A percentile compares a stretch with the other conserved stretches of the same genome.
Evolutionary conservation across 2,113 vertebrate species (phyloP).

Genomic region (Sitta europaea): DNA sequence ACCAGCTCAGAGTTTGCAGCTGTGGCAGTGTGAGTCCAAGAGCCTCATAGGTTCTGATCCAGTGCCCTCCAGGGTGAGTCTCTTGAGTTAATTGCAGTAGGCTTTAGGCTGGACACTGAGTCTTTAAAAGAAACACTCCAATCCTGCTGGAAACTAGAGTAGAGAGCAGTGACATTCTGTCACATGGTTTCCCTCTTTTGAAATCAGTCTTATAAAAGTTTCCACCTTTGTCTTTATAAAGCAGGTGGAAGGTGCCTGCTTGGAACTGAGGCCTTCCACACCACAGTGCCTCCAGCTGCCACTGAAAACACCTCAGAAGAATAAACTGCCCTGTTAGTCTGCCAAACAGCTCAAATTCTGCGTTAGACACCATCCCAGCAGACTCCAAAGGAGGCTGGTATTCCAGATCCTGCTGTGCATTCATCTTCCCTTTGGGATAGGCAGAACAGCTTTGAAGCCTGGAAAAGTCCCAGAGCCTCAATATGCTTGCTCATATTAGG

Average conservation of each 20-base stretch:
- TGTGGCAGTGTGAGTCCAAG: neutral
- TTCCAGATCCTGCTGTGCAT: neutral
- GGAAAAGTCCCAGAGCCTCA: neutral
- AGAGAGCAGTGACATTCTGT: neutral
- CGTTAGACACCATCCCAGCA: neutral
- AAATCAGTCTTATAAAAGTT: neutral
- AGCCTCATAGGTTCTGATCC: neutral
- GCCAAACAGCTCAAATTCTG: neutral
- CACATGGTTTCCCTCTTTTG: neutral
- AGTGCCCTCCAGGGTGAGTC: neutral
- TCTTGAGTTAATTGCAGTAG: neutral
- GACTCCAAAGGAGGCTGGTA: neutral
- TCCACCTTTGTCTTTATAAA: neutral
- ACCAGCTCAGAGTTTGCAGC: neutral
- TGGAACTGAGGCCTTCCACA: neutral
- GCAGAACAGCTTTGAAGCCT: neutral
- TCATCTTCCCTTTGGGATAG: neutral
- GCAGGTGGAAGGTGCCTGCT: neutral
- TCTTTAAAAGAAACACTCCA: neutral
- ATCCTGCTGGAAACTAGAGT: neutral
- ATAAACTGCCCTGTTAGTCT: neutral
- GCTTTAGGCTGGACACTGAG: neutral
- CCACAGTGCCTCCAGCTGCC: neutral
- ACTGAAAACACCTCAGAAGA: neutral
- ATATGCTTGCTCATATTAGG: neutral